These are phyloP conservation scores for Gorsachius magnificus DNA, from an alignment of 2,797 vertebrate species.

Conservation along the genomic window DNA sequence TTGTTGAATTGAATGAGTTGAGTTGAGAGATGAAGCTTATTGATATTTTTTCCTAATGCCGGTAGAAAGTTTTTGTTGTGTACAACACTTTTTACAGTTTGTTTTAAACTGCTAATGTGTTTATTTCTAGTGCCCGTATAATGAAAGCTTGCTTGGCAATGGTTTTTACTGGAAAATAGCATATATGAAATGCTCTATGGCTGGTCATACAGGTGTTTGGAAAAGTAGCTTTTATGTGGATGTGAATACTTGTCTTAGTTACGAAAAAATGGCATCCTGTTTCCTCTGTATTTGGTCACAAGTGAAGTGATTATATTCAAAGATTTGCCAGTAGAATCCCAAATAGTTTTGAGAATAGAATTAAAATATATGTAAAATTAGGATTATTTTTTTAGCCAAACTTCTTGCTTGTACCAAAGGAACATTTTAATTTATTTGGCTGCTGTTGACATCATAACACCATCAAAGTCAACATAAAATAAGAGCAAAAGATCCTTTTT, in stretches of 20 bases:
- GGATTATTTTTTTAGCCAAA: conserved; percentile 52
- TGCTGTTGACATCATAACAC: conserved; percentile 51
- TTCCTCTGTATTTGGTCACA: conserved; percentile 6
- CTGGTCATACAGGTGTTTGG: conserved; percentile 36
- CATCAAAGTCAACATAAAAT: conserved; percentile 35
- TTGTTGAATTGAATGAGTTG: not conserved
- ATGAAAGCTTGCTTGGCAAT: conserved; percentile 63
- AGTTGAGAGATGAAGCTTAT: conserved; percentile 8
- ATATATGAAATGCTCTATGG: conserved; percentile 8
- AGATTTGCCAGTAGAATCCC: conserved; percentile 60
- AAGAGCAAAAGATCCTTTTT: not conserved
- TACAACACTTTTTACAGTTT: conserved; percentile 48
- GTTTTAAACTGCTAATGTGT: conserved; percentile 39
- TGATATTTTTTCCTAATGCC: conserved; percentile 46
- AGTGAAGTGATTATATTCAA: conserved; percentile 36
- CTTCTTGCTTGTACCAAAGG: conserved; percentile 19
- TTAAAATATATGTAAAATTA: not conserved
- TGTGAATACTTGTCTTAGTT: conserved; percentile 44
- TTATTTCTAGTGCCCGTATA: conserved; percentile 66
- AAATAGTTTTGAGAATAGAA: conserved; percentile 50
- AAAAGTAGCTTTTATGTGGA: conserved; percentile 21
- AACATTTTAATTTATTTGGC: conserved; percentile 66
- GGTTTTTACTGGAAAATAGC: conserved; percentile 53
- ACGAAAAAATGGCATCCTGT: not conserved
- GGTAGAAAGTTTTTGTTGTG: not conserved